Conservation (phyloP, 2,113 vertebrate species). For the Calonectris borealis region DNA sequence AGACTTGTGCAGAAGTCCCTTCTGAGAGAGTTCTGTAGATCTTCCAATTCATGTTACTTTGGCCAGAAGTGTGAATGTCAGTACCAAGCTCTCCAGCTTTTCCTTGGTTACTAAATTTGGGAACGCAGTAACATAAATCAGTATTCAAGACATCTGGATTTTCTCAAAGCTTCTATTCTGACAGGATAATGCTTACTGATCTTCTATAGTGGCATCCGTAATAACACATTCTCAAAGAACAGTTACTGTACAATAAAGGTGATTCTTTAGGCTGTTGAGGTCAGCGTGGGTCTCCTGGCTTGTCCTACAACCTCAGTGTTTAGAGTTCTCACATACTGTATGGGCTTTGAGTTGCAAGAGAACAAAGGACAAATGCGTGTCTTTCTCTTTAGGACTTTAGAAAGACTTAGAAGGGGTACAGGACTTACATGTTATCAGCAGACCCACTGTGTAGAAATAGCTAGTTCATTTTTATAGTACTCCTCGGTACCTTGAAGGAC, state of each 20-base stretch:
- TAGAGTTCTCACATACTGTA: background rate
- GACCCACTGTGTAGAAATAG: background rate
- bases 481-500: background rate
- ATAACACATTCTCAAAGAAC: conserved; percentile 35
- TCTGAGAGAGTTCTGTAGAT: background rate
- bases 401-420: background rate
- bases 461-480: background rate
- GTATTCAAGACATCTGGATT: conserved; percentile 52
- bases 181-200: conserved; percentile 57
- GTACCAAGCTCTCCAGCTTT: background rate
- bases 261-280: conserved; percentile 25
- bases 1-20: background rate
- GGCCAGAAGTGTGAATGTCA: background rate
- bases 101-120: conserved; percentile 26
- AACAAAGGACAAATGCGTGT: background rate
- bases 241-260: conserved; percentile 27
- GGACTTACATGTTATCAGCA: background rate
- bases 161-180: conserved; percentile 49
- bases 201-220: background rate
- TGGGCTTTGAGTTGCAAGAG: background rate
- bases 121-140: conserved; percentile 1
- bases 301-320: background rate
- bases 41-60: background rate
- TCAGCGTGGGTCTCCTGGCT: conserved; percentile 30
- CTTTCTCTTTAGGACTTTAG: background rate